Percentiles rank a stretch among this genome's conserved stretches.
phyloP scores from a whole-genome alignment of 1,140 invertebrate genomes.

The Prorops nasuta region DNA sequence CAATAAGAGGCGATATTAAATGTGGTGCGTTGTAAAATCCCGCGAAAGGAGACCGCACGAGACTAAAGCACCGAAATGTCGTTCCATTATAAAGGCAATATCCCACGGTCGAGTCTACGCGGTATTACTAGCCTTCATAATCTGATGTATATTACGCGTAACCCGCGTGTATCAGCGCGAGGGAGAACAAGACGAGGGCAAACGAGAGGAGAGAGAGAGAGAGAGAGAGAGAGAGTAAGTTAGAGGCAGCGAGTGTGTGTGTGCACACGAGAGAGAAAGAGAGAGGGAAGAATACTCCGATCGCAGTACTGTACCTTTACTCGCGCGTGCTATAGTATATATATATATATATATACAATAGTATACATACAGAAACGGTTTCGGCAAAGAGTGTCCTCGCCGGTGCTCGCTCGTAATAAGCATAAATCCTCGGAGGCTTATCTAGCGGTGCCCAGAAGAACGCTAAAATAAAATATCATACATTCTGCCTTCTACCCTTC shows the following conservation, averaged over 20 bases:
- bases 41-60: conserved; percentile 14
- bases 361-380: conserved; percentile 27
- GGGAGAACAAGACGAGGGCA: not conserved
- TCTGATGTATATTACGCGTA: conserved; percentile 46
- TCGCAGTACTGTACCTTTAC: not conserved
- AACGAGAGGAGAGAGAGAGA: conserved; percentile 15
- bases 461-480: conserved; percentile 57
- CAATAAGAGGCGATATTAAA: conserved; percentile 10
- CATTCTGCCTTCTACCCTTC: conserved; percentile 46
- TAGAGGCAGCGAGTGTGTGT: conserved; percentile 12
- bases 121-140: conserved; percentile 47
- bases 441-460: conserved; percentile 53
- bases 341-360: not conserved
- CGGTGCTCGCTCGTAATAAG: conserved; percentile 51
- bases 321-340: too few species aligned
- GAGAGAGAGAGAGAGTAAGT: conserved; percentile 20
- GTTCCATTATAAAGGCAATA: conserved; percentile 51
- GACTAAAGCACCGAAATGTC: conserved; percentile 26
- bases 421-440: conserved; percentile 57
- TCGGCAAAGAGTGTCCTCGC: conserved; percentile 30
- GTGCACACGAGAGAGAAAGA: too few species aligned
- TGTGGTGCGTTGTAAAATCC: conserved; percentile 24
- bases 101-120: conserved; percentile 31
- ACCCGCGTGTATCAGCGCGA: conserved; percentile 33
- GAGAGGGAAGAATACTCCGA: conserved; percentile 3